Evolutionary conservation across 2,113 vertebrate genomes (phyloP).

Genomic region (Hemichromis elongatus): DNA sequence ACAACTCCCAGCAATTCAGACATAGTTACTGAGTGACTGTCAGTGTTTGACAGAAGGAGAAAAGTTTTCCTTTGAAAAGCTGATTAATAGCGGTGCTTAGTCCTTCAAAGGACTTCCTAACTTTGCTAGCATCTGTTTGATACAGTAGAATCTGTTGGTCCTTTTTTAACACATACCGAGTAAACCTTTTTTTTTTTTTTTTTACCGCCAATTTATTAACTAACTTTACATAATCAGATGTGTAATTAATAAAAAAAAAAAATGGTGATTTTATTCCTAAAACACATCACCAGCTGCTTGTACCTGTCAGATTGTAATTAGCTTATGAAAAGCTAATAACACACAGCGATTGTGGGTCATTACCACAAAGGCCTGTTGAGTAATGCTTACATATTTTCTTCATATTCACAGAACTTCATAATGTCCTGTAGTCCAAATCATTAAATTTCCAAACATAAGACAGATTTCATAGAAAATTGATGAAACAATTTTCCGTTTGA

Average conservation of each 20-base stretch:
- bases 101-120: background rate
- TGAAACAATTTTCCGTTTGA: background rate
- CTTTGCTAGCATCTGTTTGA: background rate
- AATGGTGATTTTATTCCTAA: background rate
- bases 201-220: background rate
- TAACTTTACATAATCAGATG: background rate
- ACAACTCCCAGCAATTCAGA: background rate
- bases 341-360: background rate
- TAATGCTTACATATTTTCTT: no score
- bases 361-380: background rate
- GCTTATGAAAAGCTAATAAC: background rate
- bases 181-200: background rate
- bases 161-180: background rate
- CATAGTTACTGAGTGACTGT: background rate
- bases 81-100: background rate
- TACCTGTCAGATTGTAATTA: background rate
- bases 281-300: background rate
- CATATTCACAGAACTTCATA: background rate
- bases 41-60: background rate
- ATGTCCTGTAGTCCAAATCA: background rate
- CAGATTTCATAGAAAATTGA: background rate
- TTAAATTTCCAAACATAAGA: background rate
- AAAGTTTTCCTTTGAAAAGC: constrained; percentile 18
- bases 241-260: background rate
- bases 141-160: background rate